Evolutionary conservation across 1,140 invertebrate species (phyloP).

Genomic region (Tetraneura akinire): DNA sequence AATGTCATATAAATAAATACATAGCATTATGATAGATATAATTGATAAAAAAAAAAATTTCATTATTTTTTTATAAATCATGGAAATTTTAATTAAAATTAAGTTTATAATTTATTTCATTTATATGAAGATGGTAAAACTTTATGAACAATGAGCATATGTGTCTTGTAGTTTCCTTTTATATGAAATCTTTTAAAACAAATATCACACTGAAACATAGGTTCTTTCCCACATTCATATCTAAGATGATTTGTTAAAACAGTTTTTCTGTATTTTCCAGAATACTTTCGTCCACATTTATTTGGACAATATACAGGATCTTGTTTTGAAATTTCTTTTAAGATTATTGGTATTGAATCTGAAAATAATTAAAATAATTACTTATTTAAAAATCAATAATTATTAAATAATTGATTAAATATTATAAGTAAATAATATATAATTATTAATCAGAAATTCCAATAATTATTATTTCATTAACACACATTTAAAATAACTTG

Average conservation of each 20-base stretch:
- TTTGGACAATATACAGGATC: conserved; percentile 50
- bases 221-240: conserved; percentile 65
- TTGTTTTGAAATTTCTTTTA: conserved; percentile 13
- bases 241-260: conserved; percentile 63
- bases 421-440: not conserved
- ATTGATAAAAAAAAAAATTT: too few relatives aligned
- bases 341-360: conserved; percentile 1
- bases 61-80: too few relatives aligned
- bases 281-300: conserved; percentile 54
- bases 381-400: not conserved
- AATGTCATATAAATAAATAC: too few relatives aligned
- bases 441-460: too few relatives aligned
- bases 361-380: not conserved
- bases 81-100: not conserved
- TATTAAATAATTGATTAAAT: not conserved
- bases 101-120: not conserved
- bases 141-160: conserved; percentile 56
- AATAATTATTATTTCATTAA: not conserved
- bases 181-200: conserved; percentile 76
- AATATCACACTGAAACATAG: conserved; percentile 65
- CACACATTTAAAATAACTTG: not conserved
- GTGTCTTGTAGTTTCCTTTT: conserved; percentile 63
- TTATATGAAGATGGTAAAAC: conserved; percentile 12
- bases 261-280: conserved; percentile 63
- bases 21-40: too few relatives aligned